Evolutionary conservation across 1,140 invertebrate genomes (phyloP).

Genomic region (Lysiphlebus fabarum): DNA sequence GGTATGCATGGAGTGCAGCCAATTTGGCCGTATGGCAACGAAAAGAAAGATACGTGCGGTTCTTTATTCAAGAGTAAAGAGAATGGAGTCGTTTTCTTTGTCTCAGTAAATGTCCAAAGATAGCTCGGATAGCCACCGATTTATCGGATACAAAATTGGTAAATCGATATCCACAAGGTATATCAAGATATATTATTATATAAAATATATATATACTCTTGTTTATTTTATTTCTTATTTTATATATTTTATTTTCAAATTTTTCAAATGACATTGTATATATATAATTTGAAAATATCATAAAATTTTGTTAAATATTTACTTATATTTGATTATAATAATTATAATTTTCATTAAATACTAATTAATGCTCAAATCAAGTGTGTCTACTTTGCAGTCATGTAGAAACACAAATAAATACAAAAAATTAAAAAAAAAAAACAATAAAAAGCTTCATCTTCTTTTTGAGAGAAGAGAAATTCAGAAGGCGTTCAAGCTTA

Average conservation of each 20-base stretch:
- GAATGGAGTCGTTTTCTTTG: conserved; percentile 21
- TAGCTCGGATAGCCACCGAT: too few species aligned
- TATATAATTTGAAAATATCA: too few species aligned
- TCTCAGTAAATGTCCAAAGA: not conserved
- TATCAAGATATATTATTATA: too few species aligned
- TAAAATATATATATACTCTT: not conserved
- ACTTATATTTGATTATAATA: too few species aligned
- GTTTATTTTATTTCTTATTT: not conserved
- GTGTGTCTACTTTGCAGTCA: too few species aligned
- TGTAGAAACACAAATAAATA: conserved; percentile 1
- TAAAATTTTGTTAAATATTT: too few species aligned
- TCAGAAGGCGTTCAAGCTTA: conserved; percentile 22
- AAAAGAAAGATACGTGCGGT: conserved; percentile 17
- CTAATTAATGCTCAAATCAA: too few species aligned
- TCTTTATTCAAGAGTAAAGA: conserved; percentile 9
- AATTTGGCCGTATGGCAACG: conserved; percentile 3
- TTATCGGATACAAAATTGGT: not conserved
- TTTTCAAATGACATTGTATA: too few species aligned
- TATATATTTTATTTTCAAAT: too few species aligned
- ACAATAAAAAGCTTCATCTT: conserved; percentile 4
- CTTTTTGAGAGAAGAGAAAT: not conserved
- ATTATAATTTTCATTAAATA: too few species aligned
- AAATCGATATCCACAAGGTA: not conserved
- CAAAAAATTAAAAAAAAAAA: conserved; percentile 24
- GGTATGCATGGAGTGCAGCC: not conserved